Percentiles rank a stretch among this genome's conserved stretches.
phyloP scores from a whole-genome alignment of 2,888 invertebrate species.

The Hermaeophaga mercurialis region DNA sequence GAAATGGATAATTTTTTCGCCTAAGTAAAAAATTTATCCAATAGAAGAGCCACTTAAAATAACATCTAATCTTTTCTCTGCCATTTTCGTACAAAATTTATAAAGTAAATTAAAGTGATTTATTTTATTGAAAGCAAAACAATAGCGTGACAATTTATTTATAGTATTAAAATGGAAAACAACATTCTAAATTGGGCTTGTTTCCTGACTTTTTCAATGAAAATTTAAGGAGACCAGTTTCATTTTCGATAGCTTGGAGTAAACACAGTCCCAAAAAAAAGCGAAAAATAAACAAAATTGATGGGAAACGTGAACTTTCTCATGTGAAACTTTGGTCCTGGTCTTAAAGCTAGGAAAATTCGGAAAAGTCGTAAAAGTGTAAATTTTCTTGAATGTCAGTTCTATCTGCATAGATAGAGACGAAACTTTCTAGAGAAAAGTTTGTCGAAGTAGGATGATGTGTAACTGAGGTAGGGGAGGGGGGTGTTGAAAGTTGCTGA shows the following conservation, averaged over 20 bases:
- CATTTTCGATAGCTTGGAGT: background rate
- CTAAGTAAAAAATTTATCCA: no score
- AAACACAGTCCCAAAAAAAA: conserved; percentile 3
- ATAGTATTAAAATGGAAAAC: no score
- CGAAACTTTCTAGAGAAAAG: conserved; percentile 17
- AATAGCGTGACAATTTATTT: no score
- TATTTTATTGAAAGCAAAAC: no score
- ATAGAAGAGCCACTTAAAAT: no score
- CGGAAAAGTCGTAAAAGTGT: conserved; percentile 27
- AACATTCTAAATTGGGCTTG: no score
- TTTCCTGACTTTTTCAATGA: no score
- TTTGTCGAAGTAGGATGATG: background rate
- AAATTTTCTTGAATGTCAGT: conserved; percentile 21
- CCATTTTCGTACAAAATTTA: no score
- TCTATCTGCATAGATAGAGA: conserved; percentile 25
- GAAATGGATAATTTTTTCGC: no score
- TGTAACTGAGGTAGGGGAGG: background rate
- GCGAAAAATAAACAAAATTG: background rate
- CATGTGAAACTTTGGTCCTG: conserved; percentile 4
- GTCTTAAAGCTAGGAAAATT: background rate
- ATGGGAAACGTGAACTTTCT: conserved; percentile 2
- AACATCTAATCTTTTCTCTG: no score
- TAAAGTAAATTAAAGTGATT: no score
- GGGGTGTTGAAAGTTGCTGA: background rate
- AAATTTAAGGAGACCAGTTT: no score